Evolutionary conservation across 2,888 invertebrate genomes (phyloP).

Genomic region (Acrobasis consociella): DNA sequence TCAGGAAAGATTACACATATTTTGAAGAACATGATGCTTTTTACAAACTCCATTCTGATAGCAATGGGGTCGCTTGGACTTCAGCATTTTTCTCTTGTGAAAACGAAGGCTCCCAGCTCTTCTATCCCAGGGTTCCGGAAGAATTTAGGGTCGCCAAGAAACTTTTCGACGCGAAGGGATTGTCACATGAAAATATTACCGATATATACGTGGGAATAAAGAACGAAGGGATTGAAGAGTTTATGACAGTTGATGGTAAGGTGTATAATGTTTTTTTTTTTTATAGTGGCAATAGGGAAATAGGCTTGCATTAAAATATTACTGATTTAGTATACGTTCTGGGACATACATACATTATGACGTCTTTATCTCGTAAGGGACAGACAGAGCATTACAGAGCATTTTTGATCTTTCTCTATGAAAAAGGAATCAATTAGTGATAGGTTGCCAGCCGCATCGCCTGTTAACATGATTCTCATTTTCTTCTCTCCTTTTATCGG

Average conservation of each 20-base stretch:
- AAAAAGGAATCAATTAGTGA: no score
- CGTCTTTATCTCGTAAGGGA: no score
- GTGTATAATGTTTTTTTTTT: background rate
- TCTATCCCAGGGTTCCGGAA: constrained; percentile 43
- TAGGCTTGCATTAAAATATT: background rate
- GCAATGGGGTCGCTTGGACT: constrained; percentile 37
- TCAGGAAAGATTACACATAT: constrained; percentile 50
- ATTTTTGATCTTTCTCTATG: no score
- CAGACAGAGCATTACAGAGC: no score
- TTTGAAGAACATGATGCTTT: constrained; percentile 46
- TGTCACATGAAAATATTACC: constrained; percentile 35
- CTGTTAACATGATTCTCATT: no score
- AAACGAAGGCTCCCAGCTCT: constrained; percentile 49
- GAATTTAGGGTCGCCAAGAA: constrained; percentile 49
- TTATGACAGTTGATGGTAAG: constrained; percentile 54
- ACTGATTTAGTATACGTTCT: no score
- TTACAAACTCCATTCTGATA: constrained; percentile 51
- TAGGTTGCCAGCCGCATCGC: no score
- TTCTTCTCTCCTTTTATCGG: no score
- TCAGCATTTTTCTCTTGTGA: constrained; percentile 46
- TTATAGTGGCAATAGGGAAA: background rate
- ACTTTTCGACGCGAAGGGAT: constrained; percentile 30
- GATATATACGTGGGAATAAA: constrained; percentile 50
- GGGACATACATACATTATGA: no score
- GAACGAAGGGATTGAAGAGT: constrained; percentile 47